Evolutionary conservation across 2,797 vertebrate genomes (phyloP).

Genomic region (Channallabes apus): DNA sequence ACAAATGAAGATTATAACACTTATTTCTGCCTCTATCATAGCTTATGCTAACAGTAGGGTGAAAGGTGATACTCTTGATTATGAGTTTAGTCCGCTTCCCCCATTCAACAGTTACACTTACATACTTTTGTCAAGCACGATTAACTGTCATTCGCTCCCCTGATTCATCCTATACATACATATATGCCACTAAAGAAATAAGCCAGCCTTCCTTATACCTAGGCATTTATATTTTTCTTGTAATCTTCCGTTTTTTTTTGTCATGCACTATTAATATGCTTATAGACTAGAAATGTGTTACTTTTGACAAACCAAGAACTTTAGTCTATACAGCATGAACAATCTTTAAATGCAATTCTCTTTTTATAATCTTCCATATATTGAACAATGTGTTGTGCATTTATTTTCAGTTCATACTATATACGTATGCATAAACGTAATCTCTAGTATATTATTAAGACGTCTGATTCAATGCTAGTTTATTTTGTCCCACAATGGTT

Average conservation of each 20-base stretch:
- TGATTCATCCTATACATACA: neutral
- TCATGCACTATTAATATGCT: neutral
- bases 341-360: neutral
- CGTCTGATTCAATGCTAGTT: neutral
- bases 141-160: neutral
- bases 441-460: neutral
- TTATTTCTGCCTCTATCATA: neutral
- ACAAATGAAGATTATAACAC: neutral
- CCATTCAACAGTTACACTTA: neutral
- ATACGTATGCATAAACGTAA: neutral
- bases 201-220: conserved; percentile 11
- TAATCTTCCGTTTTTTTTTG: neutral
- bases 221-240: neutral
- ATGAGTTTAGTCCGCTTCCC: neutral
- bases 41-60: conserved; percentile 1
- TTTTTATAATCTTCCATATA: neutral
- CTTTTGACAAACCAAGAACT: neutral
- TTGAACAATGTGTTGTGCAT: neutral
- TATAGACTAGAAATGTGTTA: neutral
- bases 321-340: neutral
- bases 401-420: neutral
- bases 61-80: neutral
- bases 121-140: neutral
- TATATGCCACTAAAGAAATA: neutral
- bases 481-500: neutral